These are phyloP conservation scores for Melinopterus prodromus DNA, from an alignment of 2,888 invertebrate species.

Conservation along the genomic window DNA sequence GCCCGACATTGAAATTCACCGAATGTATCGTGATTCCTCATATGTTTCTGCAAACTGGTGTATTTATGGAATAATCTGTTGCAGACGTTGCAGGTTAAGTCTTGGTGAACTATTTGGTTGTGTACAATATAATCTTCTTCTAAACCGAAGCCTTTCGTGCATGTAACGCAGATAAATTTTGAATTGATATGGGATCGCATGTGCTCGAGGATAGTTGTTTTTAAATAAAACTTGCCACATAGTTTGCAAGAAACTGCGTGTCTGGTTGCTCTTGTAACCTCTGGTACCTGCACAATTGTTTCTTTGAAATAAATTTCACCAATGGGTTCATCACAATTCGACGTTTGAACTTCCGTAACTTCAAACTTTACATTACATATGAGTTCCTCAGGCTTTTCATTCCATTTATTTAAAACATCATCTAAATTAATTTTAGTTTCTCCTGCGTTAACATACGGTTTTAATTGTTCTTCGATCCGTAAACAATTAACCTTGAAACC, in stretches of 20 bases:
- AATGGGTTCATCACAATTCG: neutral
- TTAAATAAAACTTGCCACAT: neutral
- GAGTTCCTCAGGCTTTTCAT: slow-evolving; percentile 7
- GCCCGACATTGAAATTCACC: slow-evolving; percentile 7
- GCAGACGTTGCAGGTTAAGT: slow-evolving; percentile 6
- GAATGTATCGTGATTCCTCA: neutral
- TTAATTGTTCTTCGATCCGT: slow-evolving; percentile 21
- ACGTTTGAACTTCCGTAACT: neutral
- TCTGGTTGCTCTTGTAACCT: neutral
- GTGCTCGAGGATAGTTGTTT: neutral
- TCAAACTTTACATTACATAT: neutral
- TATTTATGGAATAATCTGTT: too few relatives aligned
- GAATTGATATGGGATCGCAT: too few relatives aligned
- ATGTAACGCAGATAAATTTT: too few relatives aligned
- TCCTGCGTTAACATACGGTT: neutral
- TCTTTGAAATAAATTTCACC: neutral
- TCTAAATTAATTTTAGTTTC: slow-evolving; percentile 5
- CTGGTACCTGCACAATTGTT: neutral
- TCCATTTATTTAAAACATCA: slow-evolving; percentile 11
- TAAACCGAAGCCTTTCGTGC: too few relatives aligned
- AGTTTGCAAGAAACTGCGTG: neutral
- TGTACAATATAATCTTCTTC: neutral
- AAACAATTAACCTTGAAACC: slow-evolving; percentile 26
- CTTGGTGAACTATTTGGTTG: neutral
- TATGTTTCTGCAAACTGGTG: neutral